phyloP scores from a whole-genome alignment of 2,113 vertebrate genomes.

The Orcinus orca region DNA sequence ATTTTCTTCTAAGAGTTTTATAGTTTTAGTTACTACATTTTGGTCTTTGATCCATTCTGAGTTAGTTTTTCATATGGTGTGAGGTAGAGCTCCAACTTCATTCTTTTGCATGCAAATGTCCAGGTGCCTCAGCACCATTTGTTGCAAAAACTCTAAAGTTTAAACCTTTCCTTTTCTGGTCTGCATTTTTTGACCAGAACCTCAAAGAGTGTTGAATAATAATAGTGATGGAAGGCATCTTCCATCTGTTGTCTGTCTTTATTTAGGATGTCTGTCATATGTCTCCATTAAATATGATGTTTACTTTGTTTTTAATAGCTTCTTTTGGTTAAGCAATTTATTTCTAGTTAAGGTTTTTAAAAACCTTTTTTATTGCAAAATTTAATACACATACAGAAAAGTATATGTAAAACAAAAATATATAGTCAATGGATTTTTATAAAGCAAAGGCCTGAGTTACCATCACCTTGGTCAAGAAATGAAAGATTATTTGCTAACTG shows the following conservation, averaged over 20 bases:
- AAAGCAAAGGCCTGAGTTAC: neutral
- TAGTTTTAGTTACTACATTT: neutral
- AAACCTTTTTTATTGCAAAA: neutral
- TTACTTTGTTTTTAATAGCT: neutral
- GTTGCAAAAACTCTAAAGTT: neutral
- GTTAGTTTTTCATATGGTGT: neutral
- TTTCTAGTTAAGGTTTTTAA: neutral
- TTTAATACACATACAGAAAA: neutral
- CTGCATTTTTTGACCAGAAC: neutral
- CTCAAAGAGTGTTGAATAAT: neutral
- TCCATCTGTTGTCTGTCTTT: neutral
- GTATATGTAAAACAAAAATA: neutral
- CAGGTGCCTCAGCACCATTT: neutral
- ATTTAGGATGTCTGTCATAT: neutral
- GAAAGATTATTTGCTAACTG: neutral
- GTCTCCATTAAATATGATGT: neutral
- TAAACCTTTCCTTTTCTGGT: neutral
- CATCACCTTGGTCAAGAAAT: neutral
- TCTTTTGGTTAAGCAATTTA: neutral
- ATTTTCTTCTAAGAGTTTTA: neutral
- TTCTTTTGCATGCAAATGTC: neutral
- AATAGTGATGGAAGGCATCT: neutral
- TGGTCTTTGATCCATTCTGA: neutral
- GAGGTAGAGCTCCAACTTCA: neutral
- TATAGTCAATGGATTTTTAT: neutral